A percentile compares a stretch with the other conserved stretches of the same genome.
phyloP scores from a whole-genome alignment of 2,113 vertebrate species.

The Talpa occidentalis region DNA sequence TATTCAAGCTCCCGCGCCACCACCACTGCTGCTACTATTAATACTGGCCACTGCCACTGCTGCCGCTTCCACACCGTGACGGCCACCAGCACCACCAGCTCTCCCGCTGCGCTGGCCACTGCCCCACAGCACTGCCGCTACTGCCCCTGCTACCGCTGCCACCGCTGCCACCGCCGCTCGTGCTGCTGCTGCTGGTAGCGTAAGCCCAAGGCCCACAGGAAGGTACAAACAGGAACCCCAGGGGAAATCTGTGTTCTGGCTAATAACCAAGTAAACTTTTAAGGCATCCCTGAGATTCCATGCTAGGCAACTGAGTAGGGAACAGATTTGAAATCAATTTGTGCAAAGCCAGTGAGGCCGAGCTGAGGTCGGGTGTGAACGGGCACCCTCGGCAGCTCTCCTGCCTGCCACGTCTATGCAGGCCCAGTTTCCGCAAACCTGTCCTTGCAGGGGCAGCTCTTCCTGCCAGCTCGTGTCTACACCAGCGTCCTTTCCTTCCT shows the following conservation, averaged over 20 bases:
- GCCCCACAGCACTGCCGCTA: fast-evolving
- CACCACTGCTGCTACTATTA: fast-evolving
- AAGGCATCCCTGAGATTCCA: too few relatives aligned
- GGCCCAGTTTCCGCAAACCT: too few relatives aligned
- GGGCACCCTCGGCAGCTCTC: not conserved
- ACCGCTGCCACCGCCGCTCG: too few relatives aligned
- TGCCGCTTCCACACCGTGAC: fast-evolving
- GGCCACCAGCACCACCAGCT: fast-evolving
- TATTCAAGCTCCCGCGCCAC: too few relatives aligned
- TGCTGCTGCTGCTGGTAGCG: too few relatives aligned
- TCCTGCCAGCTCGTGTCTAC: too few relatives aligned
- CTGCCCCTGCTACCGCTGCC: fast-evolving
- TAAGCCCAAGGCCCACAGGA: too few relatives aligned
- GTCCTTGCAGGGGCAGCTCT: too few relatives aligned
- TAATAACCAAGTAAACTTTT: too few relatives aligned
- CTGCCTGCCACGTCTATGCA: too few relatives aligned
- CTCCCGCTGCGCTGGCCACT: fast-evolving
- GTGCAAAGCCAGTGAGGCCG: fast-evolving
- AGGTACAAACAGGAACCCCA: fast-evolving
- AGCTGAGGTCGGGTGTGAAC: not conserved
- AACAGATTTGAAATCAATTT: not conserved
- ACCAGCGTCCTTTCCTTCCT: too few relatives aligned
- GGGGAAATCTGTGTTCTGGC: not conserved
- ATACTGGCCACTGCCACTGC: fast-evolving
- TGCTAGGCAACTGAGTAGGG: not conserved